Evolutionary conservation across 2,113 vertebrate species (phyloP).

Genomic region (Aspidoscelis tigris): DNA sequence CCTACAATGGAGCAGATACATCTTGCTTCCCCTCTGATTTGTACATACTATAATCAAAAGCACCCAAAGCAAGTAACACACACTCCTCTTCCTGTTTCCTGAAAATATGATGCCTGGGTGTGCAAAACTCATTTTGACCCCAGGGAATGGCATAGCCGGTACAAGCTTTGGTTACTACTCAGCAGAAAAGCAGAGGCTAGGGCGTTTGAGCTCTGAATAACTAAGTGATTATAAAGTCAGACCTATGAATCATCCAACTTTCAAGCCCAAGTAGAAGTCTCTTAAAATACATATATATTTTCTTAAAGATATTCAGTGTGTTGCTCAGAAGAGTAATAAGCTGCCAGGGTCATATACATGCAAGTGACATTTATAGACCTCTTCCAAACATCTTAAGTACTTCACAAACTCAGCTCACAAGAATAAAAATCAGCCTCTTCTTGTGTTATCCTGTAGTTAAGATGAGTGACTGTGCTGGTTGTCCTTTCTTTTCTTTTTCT

Average conservation of each 20-base stretch:
- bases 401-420: slow-evolving; percentile 14
- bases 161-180: neutral
- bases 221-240: slow-evolving; percentile 29
- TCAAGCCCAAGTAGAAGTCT: slow-evolving; percentile 18
- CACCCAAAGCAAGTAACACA: neutral
- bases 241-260: slow-evolving; percentile 23
- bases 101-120: too few species aligned
- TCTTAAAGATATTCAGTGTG: slow-evolving; percentile 27
- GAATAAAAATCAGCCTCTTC: neutral
- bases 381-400: slow-evolving; percentile 35
- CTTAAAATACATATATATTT: slow-evolving; percentile 9
- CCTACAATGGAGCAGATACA: too few species aligned
- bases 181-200: slow-evolving; percentile 1
- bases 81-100: too few species aligned
- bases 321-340: slow-evolving; percentile 20
- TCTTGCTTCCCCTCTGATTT: neutral
- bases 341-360: neutral
- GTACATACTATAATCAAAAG: neutral
- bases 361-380: slow-evolving; percentile 23
- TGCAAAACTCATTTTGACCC: neutral
- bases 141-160: neutral
- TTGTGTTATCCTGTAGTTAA: slow-evolving; percentile 7
- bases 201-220: slow-evolving; percentile 37
- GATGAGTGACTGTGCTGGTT: slow-evolving; percentile 25
- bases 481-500: neutral